Percentiles rank a stretch among this genome's conserved stretches.
phyloP scores from a whole-genome alignment of 2,797 vertebrate genomes.

The Sebastes wilsoni region DNA sequence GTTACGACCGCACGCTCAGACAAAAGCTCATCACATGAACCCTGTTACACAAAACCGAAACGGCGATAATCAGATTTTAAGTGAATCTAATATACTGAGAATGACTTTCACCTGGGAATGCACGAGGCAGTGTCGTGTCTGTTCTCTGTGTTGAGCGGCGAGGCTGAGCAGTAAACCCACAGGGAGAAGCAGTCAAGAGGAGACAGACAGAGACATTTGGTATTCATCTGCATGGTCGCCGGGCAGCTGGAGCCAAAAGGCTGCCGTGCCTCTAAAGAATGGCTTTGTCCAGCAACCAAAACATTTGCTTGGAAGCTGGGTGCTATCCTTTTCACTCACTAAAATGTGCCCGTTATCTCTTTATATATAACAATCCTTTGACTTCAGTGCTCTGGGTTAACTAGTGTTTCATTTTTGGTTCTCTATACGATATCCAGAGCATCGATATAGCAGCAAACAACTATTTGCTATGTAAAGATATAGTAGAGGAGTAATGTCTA shows the following conservation, averaged over 20 bases:
- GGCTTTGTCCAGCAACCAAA: conserved; percentile 45
- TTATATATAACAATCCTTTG: background rate
- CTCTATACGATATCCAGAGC: too few species aligned
- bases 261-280: conserved; percentile 44
- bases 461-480: too few species aligned
- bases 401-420: background rate
- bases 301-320: conserved; percentile 43
- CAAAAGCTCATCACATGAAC: conserved; percentile 63
- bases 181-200: conserved; percentile 12
- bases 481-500: too few species aligned
- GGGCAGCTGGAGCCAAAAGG: conserved; percentile 68
- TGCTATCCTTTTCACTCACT: conserved; percentile 9
- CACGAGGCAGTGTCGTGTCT: background rate
- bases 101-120: conserved; percentile 37
- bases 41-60: conserved; percentile 27
- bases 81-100: conserved; percentile 55
- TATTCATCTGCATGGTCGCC: conserved; percentile 45
- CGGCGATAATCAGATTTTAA: conserved; percentile 41
- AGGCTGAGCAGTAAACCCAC: conserved; percentile 17
- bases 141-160: conserved; percentile 8
- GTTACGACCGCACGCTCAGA: conserved; percentile 17
- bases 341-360: conserved; percentile 3
- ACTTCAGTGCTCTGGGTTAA: background rate
- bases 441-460: too few species aligned
- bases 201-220: conserved; percentile 58